Percentiles rank a stretch among this genome's conserved stretches.
Evolutionary conservation across 2,888 invertebrate species (phyloP).

Genomic region (Erynnis tages): DNA sequence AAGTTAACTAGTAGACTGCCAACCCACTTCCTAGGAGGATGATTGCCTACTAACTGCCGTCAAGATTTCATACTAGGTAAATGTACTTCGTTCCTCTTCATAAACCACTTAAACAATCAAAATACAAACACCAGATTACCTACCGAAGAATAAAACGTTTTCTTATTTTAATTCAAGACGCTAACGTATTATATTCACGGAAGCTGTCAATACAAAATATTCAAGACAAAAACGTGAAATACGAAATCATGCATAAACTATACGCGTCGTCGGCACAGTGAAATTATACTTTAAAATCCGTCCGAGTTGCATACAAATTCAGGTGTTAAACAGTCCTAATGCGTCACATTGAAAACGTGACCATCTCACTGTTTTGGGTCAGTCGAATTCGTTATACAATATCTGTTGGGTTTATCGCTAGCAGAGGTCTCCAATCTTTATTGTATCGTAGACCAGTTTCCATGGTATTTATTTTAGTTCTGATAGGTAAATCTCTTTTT

Average conservation of each 20-base stretch:
- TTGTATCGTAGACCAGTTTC: too few relatives aligned
- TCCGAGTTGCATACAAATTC: constrained; percentile 19
- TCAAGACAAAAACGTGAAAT: constrained; percentile 8
- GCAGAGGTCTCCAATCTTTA: not conserved
- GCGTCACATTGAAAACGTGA: constrained; percentile 19
- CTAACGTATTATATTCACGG: not conserved
- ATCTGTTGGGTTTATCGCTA: constrained; percentile 5
- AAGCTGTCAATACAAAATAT: constrained; percentile 2
- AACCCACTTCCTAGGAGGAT: too few relatives aligned
- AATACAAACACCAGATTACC: too few relatives aligned
- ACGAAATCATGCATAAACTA: constrained; percentile 1
- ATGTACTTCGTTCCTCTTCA: too few relatives aligned
- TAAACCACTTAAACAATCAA: too few relatives aligned
- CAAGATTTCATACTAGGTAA: too few relatives aligned
- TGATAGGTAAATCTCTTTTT: too few relatives aligned
- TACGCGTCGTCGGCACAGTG: constrained; percentile 5
- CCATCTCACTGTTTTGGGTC: constrained; percentile 19
- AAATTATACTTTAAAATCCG: constrained; percentile 25
- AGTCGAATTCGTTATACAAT: constrained; percentile 15
- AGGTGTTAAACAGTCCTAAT: constrained; percentile 14
- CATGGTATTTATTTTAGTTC: too few relatives aligned
- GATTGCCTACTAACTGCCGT: too few relatives aligned
- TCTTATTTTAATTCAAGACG: not conserved
- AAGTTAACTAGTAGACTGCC: too few relatives aligned
- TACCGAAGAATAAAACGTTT: too few relatives aligned